A percentile compares a stretch with the other conserved stretches of the same genome.
Evolutionary conservation across 2,113 vertebrate genomes (phyloP).

Genomic region (Cottus gobio): DNA sequence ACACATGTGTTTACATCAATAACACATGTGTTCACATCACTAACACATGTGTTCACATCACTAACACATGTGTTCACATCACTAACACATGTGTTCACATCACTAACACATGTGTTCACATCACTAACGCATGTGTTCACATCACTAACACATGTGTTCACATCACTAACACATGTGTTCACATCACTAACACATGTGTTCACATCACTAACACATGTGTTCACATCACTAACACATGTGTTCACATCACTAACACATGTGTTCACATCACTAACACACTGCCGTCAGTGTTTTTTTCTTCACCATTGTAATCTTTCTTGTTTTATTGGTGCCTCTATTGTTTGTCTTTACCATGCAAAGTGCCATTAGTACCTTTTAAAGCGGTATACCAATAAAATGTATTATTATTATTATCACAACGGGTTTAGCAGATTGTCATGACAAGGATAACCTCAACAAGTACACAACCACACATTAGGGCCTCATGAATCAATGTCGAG

Average conservation of each 20-base stretch:
- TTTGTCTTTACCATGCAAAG: too few relatives aligned
- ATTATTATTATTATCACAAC: background rate
- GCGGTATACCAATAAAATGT: too few relatives aligned
- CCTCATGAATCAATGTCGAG: constrained; percentile 1
- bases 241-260: constrained; percentile 5
- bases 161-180: background rate
- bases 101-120: background rate
- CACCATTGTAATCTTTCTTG: too few relatives aligned
- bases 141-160: background rate
- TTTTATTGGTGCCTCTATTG: too few relatives aligned
- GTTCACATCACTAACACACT: background rate
- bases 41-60: background rate
- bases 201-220: background rate
- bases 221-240: background rate
- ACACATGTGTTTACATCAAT: too few relatives aligned
- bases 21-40: background rate
- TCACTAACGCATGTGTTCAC: background rate
- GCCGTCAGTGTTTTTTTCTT: too few relatives aligned
- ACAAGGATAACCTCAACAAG: background rate
- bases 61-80: background rate
- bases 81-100: background rate
- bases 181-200: background rate
- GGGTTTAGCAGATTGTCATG: constrained; percentile 15
- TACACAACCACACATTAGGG: background rate
- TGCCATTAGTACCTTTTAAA: too few relatives aligned